Conservation (phyloP, 2,888 invertebrate species). For the Cephus pygmeus region DNA sequence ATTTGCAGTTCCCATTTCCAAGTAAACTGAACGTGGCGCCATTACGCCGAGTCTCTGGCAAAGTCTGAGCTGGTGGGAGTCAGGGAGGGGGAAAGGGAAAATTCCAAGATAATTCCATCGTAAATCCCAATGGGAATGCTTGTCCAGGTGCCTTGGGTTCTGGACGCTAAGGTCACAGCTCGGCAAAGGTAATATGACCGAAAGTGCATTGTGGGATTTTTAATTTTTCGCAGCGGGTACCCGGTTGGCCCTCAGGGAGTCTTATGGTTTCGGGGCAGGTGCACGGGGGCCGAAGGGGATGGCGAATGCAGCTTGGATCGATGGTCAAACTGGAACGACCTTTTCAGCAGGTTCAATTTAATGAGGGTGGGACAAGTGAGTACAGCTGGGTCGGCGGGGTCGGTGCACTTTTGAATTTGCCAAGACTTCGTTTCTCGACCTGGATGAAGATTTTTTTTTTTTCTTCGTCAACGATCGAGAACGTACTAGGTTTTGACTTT, state of each 20-base stretch:
- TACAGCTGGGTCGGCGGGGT: neutral
- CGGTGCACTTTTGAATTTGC: neutral
- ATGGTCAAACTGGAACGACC: conserved; percentile 26
- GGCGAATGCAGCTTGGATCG: conserved; percentile 18
- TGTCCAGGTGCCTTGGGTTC: neutral
- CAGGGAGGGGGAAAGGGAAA: neutral
- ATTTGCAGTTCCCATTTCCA: conserved; percentile 2
- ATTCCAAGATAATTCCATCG: neutral
- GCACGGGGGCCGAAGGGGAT: conserved; percentile 2
- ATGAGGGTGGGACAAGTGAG: neutral
- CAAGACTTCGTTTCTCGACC: neutral
- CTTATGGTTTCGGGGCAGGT: conserved; percentile 18
- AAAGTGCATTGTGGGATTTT: neutral
- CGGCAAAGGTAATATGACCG: neutral
- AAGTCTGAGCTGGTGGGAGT: neutral
- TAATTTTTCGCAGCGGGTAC: neutral
- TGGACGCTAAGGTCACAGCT: neutral
- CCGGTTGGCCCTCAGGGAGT: neutral
- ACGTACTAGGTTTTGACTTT: too few relatives aligned
- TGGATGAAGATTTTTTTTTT: neutral
- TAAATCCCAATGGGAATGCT: neutral
- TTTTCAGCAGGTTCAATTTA: conserved; percentile 14
- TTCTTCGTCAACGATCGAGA: neutral
- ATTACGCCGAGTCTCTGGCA: neutral
- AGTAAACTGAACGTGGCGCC: neutral